phyloP scores from a whole-genome alignment of 2,888 invertebrate genomes.

The Caradrina kadenii region DNA sequence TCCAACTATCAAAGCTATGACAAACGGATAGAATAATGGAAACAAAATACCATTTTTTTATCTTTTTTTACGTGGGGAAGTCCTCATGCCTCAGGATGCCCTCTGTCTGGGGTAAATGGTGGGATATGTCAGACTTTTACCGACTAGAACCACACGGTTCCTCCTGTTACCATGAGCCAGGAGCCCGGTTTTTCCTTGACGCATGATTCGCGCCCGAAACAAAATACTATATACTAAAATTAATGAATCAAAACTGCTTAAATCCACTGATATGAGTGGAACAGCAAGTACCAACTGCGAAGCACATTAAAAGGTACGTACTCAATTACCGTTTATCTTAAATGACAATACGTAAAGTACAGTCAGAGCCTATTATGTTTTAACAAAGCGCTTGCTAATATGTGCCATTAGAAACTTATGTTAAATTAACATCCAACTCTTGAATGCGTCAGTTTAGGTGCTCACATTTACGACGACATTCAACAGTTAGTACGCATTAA shows the following conservation, averaged over 20 bases:
- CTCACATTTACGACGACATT: constrained; percentile 39
- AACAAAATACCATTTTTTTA: neutral
- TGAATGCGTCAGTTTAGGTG: constrained; percentile 36
- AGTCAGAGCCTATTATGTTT: constrained; percentile 34
- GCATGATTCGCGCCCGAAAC: no score
- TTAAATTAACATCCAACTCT: constrained; percentile 40
- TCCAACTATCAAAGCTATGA: constrained; percentile 11
- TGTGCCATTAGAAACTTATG: constrained; percentile 35
- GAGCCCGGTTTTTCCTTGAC: no score
- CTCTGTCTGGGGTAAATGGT: no score
- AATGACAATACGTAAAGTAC: constrained; percentile 31
- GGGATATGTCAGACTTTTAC: no score
- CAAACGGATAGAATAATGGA: neutral
- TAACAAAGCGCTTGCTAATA: constrained; percentile 36
- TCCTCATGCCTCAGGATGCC: no score
- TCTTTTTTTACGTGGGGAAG: no score
- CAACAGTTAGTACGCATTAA: constrained; percentile 19
- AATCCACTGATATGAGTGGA: constrained; percentile 25
- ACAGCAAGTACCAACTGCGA: neutral
- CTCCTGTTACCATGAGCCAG: no score
- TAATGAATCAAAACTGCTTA: constrained; percentile 1
- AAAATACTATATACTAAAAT: no score
- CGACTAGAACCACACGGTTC: no score
- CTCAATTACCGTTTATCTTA: constrained; percentile 48
- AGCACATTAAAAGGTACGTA: neutral